Evolutionary conservation across 2,113 vertebrate species (phyloP).

Genomic region (Proterorhinus semilunaris): DNA sequence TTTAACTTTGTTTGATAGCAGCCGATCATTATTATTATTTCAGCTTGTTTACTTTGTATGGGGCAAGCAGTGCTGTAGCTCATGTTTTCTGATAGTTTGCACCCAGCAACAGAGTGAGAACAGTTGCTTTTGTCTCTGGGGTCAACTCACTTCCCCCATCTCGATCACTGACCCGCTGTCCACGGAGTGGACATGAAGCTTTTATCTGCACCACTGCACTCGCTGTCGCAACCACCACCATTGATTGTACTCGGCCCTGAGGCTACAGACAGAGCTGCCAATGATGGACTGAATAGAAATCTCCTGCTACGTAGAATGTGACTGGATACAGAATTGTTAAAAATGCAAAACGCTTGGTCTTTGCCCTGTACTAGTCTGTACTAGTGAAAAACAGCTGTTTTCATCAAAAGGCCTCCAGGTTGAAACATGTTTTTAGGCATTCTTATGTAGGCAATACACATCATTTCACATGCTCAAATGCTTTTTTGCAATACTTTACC

Average conservation of each 20-base stretch:
- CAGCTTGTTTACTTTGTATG: not conserved
- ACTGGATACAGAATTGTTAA: not conserved
- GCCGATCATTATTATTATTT: not conserved
- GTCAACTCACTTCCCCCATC: not conserved
- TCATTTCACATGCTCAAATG: too few relatives aligned
- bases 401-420: not conserved
- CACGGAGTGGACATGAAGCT: not conserved
- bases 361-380: not conserved
- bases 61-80: not conserved
- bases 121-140: not conserved
- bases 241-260: not conserved
- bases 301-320: not conserved
- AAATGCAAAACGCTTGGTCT: not conserved
- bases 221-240: conserved; percentile 13
- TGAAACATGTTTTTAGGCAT: not conserved
- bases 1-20: too few relatives aligned
- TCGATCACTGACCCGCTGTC: not conserved
- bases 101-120: too few relatives aligned
- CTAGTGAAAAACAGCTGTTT: conserved; percentile 1
- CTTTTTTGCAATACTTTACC: too few relatives aligned
- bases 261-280: not conserved
- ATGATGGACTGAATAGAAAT: not conserved
- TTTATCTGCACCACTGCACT: not conserved
- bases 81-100: not conserved
- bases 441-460: not conserved